Evolutionary conservation across 2,113 vertebrate species (phyloP), one percentile per base, ranked within the genome.

Genomic region (Cyphomyrus plagiostoma): DNA sequence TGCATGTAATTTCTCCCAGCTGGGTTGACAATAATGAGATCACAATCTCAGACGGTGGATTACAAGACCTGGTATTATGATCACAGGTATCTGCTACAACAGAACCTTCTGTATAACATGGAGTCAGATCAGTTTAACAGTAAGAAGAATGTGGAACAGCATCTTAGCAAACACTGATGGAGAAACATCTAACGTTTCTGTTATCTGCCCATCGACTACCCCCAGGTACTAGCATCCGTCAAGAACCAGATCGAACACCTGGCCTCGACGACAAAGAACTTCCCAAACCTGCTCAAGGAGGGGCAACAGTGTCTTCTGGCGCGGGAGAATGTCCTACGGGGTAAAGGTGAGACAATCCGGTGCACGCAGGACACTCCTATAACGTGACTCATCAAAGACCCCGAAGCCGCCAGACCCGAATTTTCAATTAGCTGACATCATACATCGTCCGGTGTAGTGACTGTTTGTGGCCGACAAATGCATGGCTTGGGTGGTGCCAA

Each of bases 161-260:
- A 84, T 84, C 56, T 58, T 5, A 39, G 30, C 26, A 35, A 19
- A 35, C 42, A 46, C 19, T 83, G 80, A 42, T 48, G 7, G 84
- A 89, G 39, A 49, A 8, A 15, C 30, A 70, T 46, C 62, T 86
- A 42, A 35, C 21, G 23, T n/a, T 21, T 21, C 23, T 84, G 35
- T 89, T 49, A 3, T 86, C 8, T 70, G 30, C 13, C 35, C 17
- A 39, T 42, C 1, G 15, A 7, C 82, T 35, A 0, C 19, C 35
- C 66, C 10, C 93, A 99, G 98, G 98, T 99, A 82, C 96, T 99
- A 15, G 97, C 98, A 70, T 98, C 96, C 74, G 95, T 99, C 92
- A 99, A 98, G 95, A 97, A 97, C 93, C 98, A 98, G 95, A 99
- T 99, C 6, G 98, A 99, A 66, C 94, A 97, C 91, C 95, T 97